Evolutionary conservation across 1,140 invertebrate genomes (phyloP).

Genomic region (Thrips palmi): DNA sequence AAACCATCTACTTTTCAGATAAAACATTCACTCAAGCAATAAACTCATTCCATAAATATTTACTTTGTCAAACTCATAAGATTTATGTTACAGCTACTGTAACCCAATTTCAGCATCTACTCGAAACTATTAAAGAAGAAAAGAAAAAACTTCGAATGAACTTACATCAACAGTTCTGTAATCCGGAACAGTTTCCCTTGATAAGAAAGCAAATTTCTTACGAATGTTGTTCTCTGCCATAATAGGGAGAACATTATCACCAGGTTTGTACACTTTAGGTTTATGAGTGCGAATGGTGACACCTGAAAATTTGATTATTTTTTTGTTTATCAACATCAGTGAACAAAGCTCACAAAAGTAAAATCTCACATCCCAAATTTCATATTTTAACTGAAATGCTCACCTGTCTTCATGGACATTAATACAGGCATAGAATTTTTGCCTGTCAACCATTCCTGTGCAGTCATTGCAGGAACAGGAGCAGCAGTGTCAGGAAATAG

Average conservation of each 20-base stretch:
- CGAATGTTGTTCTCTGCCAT: constrained; percentile 53
- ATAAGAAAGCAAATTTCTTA: constrained; percentile 68
- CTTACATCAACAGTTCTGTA: constrained; percentile 46
- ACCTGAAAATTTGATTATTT: constrained; percentile 23
- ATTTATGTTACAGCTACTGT: no score
- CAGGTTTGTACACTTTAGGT: constrained; percentile 38
- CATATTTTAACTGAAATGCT: constrained; percentile 10
- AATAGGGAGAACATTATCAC: constrained; percentile 22
- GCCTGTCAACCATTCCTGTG: constrained; percentile 75
- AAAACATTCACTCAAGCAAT: no score
- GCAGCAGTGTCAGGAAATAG: constrained; percentile 83
- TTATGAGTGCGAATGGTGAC: constrained; percentile 50
- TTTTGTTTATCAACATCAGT: constrained; percentile 4
- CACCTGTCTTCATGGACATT: constrained; percentile 67
- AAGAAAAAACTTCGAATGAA: no score
- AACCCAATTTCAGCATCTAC: no score
- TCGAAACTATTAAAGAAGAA: no score
- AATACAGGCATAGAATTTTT: constrained; percentile 62
- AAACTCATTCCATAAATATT: no score
- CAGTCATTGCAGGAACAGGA: constrained; percentile 59
- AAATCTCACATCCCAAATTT: constrained; percentile 5
- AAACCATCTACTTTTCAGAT: no score
- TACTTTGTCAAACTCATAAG: no score
- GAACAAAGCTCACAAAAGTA: constrained; percentile 2
- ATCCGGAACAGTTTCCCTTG: constrained; percentile 63